Conservation (phyloP, 2,797 vertebrate species). For the Neomorphus geoffroyi region DNA sequence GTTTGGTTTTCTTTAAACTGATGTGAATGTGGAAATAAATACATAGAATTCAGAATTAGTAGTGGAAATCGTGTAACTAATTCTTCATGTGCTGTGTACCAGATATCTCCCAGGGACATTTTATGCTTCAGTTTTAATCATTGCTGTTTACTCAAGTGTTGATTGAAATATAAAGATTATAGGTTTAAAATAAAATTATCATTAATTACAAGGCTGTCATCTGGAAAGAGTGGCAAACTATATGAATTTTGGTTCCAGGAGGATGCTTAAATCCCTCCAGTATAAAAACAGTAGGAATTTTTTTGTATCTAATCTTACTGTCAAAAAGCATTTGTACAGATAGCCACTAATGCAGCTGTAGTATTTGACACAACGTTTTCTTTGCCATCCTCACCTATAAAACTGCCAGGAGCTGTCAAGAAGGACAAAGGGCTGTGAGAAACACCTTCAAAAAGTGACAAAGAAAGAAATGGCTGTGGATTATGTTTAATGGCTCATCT, state of each 20-base stretch:
- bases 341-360: neutral
- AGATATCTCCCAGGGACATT: neutral
- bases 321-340: neutral
- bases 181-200: constrained; percentile 8
- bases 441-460: neutral
- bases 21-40: neutral
- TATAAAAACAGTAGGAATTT: neutral
- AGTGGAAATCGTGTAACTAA: neutral
- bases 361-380: neutral
- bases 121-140: constrained; percentile 4
- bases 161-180: constrained; percentile 7
- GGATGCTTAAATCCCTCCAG: neutral
- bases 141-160: constrained; percentile 8
- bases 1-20: neutral
- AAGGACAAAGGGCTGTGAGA: neutral
- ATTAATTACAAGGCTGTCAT: constrained; percentile 1
- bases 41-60: neutral
- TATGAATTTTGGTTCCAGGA: neutral
- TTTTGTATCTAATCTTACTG: neutral
- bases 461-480: neutral
- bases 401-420: neutral
- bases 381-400: neutral
- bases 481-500: neutral
- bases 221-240: neutral
- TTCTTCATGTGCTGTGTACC: neutral